These are phyloP conservation scores for Octomys mimax DNA, from an alignment of 2,797 vertebrate species.

Conservation along the genomic window DNA sequence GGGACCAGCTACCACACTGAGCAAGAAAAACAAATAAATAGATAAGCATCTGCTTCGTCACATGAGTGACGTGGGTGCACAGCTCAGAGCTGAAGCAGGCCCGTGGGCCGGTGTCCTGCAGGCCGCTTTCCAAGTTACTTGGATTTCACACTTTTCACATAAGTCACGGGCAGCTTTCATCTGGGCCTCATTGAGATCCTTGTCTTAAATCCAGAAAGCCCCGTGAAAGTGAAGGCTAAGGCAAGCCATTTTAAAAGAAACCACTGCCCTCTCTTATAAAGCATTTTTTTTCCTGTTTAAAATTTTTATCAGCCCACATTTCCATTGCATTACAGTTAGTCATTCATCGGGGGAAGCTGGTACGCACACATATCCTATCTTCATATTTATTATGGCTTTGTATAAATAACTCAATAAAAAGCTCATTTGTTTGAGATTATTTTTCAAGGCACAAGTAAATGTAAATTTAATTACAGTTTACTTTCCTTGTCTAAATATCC, in stretches of 20 bases:
- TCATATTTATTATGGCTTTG: neutral
- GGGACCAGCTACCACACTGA: conserved; percentile 28
- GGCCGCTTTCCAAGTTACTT: conserved; percentile 62
- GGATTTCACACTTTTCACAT: conserved; percentile 48
- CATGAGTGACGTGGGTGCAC: neutral
- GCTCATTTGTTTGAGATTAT: neutral
- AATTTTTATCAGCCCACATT: neutral
- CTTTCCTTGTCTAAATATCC: conserved; percentile 1
- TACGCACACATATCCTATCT: neutral
- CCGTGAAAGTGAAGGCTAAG: conserved; percentile 1
- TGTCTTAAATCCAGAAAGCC: conserved; percentile 55
- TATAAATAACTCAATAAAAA: conserved; percentile 52
- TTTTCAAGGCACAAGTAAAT: neutral
- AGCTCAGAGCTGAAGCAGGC: neutral
- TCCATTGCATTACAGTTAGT: neutral
- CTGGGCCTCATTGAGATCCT: conserved; percentile 58
- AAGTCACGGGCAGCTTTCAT: conserved; percentile 56
- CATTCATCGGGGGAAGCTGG: neutral
- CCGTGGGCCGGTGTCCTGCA: neutral
- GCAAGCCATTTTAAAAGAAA: conserved; percentile 50
- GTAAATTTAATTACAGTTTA: conserved; percentile 11
- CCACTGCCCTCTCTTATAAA: conserved; percentile 28
- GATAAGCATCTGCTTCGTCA: conserved; percentile 4
- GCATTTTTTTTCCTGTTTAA: neutral
- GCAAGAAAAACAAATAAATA: neutral